Conservation (phyloP, 1,140 invertebrate genomes). For the Bathynomus jamesi region DNA sequence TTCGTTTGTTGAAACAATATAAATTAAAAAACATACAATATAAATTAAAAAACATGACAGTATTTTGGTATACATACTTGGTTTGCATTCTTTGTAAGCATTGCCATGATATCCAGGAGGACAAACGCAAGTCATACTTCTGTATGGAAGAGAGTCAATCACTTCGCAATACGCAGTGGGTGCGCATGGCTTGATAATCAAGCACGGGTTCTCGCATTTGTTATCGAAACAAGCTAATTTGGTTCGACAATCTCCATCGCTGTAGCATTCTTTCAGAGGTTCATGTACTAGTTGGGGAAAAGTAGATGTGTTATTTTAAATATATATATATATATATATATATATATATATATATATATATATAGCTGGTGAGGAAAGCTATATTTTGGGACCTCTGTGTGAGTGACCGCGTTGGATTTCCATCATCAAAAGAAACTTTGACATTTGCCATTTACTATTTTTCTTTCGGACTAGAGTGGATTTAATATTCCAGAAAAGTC, state of each 20-base stretch:
- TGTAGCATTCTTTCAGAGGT: conserved; percentile 54
- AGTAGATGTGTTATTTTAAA: conserved; percentile 17
- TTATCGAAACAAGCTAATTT: conserved; percentile 69
- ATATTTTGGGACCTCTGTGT: too few relatives aligned
- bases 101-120: conserved; percentile 70
- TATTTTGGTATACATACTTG: conserved; percentile 50
- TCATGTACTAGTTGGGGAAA: conserved; percentile 29
- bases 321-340: conserved; percentile 6
- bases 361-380: too few relatives aligned
- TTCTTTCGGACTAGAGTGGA: too few relatives aligned
- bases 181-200: conserved; percentile 50
- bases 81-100: conserved; percentile 64
- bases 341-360: conserved; percentile 4
- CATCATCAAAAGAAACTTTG: too few relatives aligned
- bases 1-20: too few relatives aligned
- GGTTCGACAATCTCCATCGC: conserved; percentile 70
- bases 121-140: conserved; percentile 80
- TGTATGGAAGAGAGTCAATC: conserved; percentile 42
- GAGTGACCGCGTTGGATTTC: too few relatives aligned
- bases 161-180: conserved; percentile 42
- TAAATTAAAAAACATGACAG: background rate
- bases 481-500: too few relatives aligned
- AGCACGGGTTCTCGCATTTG: conserved; percentile 60
- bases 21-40: too few relatives aligned
- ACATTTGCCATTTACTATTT: too few relatives aligned